phyloP scores from a whole-genome alignment of 2,113 vertebrate species.

The Grantiella picta region DNA sequence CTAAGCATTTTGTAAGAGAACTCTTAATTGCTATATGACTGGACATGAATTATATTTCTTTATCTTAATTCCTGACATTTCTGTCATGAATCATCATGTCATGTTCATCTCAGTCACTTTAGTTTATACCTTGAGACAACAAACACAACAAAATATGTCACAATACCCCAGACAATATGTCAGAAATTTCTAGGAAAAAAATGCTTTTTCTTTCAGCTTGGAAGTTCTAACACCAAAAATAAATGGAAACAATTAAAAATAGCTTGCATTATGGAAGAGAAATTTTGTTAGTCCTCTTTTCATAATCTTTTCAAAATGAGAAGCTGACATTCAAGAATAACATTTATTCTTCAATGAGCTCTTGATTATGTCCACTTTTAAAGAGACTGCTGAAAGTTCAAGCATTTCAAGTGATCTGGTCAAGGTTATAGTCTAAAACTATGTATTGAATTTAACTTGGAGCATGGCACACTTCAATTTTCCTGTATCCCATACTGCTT shows the following conservation, averaged over 20 bases:
- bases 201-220: not conserved
- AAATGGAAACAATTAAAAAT: not conserved
- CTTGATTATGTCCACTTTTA: slow-evolving; percentile 10
- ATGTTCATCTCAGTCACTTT: slow-evolving; percentile 32
- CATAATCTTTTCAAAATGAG: not conserved
- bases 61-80: slow-evolving; percentile 69
- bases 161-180: slow-evolving; percentile 16
- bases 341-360: not conserved
- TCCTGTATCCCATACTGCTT: not conserved
- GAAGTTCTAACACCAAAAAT: not conserved
- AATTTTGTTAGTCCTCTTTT: not conserved
- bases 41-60: slow-evolving; percentile 57
- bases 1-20: slow-evolving; percentile 36
- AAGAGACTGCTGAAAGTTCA: not conserved
- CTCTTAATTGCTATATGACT: slow-evolving; percentile 62
- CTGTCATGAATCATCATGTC: slow-evolving; percentile 64
- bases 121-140: slow-evolving; percentile 41
- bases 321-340: not conserved
- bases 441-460: not conserved
- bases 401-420: not conserved
- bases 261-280: not conserved
- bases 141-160: slow-evolving; percentile 58
- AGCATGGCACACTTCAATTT: not conserved
- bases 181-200: not conserved
- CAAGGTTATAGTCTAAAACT: not conserved